These are phyloP conservation scores for Dermatemys mawii DNA, from an alignment of 2,113 vertebrate genomes.

Conservation along the genomic window DNA sequence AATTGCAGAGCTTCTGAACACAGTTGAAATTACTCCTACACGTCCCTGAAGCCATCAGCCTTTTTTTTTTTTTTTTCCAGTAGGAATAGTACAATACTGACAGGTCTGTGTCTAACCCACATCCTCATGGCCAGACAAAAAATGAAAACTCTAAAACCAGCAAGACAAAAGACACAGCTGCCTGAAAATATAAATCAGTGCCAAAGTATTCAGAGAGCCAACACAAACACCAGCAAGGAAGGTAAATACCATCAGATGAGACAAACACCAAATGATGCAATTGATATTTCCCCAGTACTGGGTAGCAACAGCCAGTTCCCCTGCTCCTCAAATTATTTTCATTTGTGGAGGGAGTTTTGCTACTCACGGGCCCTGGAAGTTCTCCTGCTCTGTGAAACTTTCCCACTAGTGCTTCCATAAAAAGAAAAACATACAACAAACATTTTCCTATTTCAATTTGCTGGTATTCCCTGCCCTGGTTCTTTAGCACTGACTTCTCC, in stretches of 20 bases:
- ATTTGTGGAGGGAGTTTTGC: not conserved
- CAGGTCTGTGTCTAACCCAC: constrained; percentile 16
- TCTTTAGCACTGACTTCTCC: not conserved
- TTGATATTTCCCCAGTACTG: not conserved
- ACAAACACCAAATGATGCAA: constrained; percentile 24
- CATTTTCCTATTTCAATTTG: not conserved
- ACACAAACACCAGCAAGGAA: constrained; percentile 44
- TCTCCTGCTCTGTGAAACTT: not conserved
- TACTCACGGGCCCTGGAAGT: not conserved
- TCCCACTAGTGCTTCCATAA: not conserved
- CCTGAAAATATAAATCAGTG: constrained; percentile 63
- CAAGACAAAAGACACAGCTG: constrained; percentile 67
- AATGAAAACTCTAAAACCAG: constrained; percentile 39
- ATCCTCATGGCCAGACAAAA: constrained; percentile 16
- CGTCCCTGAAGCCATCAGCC: constrained; percentile 9
- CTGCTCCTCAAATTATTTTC: not conserved
- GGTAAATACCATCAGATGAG: constrained; percentile 51
- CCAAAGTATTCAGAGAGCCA: constrained; percentile 51
- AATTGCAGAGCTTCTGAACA: constrained; percentile 29
- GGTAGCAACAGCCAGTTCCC: not conserved
- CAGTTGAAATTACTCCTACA: constrained; percentile 40
- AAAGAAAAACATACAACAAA: not conserved
- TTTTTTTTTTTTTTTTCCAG: constrained; percentile 31
- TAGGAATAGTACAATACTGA: constrained; percentile 15
- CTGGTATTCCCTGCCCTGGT: not conserved